These are phyloP conservation scores for Tenthredo livida DNA, from an alignment of 2,888 invertebrate species.

Conservation along the genomic window DNA sequence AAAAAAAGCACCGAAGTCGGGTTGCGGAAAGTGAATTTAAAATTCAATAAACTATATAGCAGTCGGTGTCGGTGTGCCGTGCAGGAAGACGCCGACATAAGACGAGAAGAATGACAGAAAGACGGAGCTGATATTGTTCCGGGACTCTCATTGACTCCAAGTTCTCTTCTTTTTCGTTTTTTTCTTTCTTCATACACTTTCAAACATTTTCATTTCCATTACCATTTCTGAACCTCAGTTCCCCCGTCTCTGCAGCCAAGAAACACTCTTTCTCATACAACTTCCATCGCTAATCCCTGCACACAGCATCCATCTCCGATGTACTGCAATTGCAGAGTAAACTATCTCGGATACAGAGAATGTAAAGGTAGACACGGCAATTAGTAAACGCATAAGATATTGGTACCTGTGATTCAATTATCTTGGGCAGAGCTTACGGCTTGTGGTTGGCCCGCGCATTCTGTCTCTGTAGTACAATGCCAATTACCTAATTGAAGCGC, in stretches of 20 bases:
- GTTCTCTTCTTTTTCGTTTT: neutral
- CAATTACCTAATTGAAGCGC: slow-evolving; percentile 38
- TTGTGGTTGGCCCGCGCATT: slow-evolving; percentile 1
- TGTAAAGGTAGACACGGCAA: neutral
- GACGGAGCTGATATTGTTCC: slow-evolving; percentile 9
- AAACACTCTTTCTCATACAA: neutral
- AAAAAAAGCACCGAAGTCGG: neutral
- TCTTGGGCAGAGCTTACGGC: neutral
- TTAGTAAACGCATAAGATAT: neutral
- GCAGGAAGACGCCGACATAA: neutral
- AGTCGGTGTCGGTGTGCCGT: neutral
- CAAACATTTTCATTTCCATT: neutral
- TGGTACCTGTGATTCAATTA: slow-evolving; percentile 34
- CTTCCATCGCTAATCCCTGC: neutral
- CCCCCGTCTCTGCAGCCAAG: too few species aligned
- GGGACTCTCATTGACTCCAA: slow-evolving; percentile 16
- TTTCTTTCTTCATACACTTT: neutral
- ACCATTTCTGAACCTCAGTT: neutral
- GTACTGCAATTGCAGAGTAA: neutral
- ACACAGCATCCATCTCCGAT: neutral
- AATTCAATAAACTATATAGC: slow-evolving; percentile 41
- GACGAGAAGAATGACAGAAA: slow-evolving; percentile 1
- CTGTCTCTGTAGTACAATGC: slow-evolving; percentile 10
- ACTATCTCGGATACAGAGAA: neutral
- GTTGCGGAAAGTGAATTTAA: slow-evolving; percentile 28